Base-by-base conservation (phyloP, 2,113 vertebrate species). In the Paracanthobrama guichenoti region DNA sequence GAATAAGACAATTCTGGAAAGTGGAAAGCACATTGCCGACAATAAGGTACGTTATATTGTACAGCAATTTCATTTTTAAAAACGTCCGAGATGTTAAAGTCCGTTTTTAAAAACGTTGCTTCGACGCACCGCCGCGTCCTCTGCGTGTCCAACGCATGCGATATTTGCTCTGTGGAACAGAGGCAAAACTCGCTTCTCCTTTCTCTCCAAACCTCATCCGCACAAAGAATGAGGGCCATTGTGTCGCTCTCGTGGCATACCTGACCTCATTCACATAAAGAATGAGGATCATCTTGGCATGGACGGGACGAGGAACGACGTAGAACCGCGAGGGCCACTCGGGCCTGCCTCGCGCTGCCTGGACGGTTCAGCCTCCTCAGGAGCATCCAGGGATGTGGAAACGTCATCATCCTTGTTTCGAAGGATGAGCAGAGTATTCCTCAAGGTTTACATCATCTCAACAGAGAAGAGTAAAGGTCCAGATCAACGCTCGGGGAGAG, bases 161-260 rank as follows among this genome's bases (percentile, higher is more conserved):
- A 89, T 85, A 13, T 91, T 85, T 73, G 92, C 91, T 87, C 89
- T 88, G 89, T 85, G 89, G 62, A 77, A 71, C 91, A 83, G 86
- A 87, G 72, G 81, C 91, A 88, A 79, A 85, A 88, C 16, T 89
- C 90, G 92, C 94, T 92, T 93, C 92, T 93, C 93, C 93, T 94
- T 92, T 86, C 92, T 93, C 92, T 93, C 94, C 94, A 95, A 93
- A 95, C 94, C 94, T 93, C 94, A 95, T 95, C 94, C 94, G 89
- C 94, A 95, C 93, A 94, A 94, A 94, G 93, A 94, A 95, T 95
- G 93, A 93, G 93, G 93, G 94, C 92, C 93, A 88, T 91, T 89
- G 91, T 59, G 91, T 93, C 92, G 90, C 90, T 90, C 92, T 90
- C 57, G 93, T 90, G 89, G 91, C 92, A 93, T 92, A 59, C 92